phyloP scores from a whole-genome alignment of 2,113 vertebrate genomes.

The Cyphomyrus discorhynchus region DNA sequence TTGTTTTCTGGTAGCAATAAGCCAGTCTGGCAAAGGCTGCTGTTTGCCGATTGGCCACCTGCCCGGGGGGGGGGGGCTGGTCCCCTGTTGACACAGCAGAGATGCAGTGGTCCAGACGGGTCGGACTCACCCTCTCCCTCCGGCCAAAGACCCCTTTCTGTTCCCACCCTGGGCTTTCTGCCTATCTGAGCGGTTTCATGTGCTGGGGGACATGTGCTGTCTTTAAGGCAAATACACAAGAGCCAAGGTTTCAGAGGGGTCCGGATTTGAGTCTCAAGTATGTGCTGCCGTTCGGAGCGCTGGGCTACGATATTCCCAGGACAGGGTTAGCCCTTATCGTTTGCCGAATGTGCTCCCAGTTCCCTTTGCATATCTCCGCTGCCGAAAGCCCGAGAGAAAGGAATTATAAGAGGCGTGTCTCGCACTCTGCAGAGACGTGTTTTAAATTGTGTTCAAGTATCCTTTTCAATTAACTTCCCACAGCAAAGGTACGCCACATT shows the following conservation, averaged over 20 bases:
- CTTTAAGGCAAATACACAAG: constrained; percentile 15
- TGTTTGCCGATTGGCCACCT: background rate
- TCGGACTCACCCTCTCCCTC: background rate
- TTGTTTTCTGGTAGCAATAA: background rate
- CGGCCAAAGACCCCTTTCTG: background rate
- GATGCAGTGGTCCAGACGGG: background rate
- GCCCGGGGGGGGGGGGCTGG: background rate
- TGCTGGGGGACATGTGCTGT: background rate
- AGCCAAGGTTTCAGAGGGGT: background rate
- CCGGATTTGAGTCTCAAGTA: background rate
- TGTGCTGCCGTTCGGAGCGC: background rate
- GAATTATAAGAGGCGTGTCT: background rate
- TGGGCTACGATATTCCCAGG: background rate
- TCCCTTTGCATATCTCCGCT: background rate
- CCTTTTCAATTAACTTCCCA: constrained; percentile 8
- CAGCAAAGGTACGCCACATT: constrained; percentile 1
- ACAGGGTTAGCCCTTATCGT: background rate
- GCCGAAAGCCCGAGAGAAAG: background rate
- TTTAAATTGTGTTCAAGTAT: constrained; percentile 4
- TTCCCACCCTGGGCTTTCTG: background rate
- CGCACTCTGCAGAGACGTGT: background rate
- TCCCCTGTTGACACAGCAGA: background rate
- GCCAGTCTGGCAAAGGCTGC: background rate
- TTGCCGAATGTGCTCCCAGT: background rate
- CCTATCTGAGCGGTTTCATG: background rate